Base-by-base conservation (phyloP, 2,797 vertebrate species). In the Buceros bicornis region DNA sequence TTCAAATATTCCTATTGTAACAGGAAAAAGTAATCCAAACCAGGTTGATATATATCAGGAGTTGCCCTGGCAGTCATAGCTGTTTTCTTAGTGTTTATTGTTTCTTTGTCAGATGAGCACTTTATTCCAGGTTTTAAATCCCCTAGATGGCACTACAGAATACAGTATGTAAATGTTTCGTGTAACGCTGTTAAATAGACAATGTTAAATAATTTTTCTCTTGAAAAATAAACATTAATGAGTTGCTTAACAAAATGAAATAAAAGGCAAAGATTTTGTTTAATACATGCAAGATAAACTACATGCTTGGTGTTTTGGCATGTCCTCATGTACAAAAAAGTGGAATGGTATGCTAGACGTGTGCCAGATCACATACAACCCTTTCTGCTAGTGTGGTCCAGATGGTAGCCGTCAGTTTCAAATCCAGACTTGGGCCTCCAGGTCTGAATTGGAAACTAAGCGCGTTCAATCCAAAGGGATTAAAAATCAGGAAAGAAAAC, bases 81-180 rank as follows among this genome's bases (percentile, higher is more conserved):
- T 95, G 84, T 82, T 93, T 97, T 95, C 84, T 93, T 80, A 56
- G 21, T 50, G 35, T 77, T 82, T 65, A 37, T 92, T 92, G 54
- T 64, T 93, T 91, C 53, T 96, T 93, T 94, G 80, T 78, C 77
- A 19, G 51, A 80, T 60, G 65, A 95, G 56, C 65, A 16, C 11
- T 89, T 72, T 89, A 85, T 72, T 95, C 71, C 65, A 78, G 66
- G 54, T 91, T 89, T 91, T 73, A 97, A 96, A 96, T 97, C 98
- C 98, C 96, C 98, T 98, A 98, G 98, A 97, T 98, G 98, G 98
- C 98, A 97, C 96, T 98, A 97, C 93, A 98, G 98, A 98, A 98
- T 97, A 92, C 87, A 58, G 21, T 91, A 97, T 98, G 96, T 95
- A 97, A 97, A 79, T 90, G 69, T 83, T 94, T 97, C 95, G 77